Percentiles rank a stretch among this genome's conserved stretches.
Conservation (phyloP, 2,797 vertebrate genomes). For the Crenuchus spilurus region DNA sequence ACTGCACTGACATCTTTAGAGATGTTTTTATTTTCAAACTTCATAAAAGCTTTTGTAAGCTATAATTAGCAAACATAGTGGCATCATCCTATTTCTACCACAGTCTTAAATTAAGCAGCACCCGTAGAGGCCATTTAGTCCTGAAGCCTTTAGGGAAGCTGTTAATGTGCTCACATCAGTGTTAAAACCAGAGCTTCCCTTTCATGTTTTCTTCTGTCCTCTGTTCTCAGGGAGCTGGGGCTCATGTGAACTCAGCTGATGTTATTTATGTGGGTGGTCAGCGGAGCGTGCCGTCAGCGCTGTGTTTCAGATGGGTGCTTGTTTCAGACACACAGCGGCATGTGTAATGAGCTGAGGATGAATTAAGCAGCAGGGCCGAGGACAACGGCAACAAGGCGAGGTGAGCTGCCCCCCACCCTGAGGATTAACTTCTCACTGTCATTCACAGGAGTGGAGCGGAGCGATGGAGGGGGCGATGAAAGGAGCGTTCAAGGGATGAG, state of each 20-base stretch:
- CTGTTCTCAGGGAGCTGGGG: conserved; percentile 1
- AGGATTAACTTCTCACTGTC: conserved; percentile 54
- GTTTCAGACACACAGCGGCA: conserved; percentile 51
- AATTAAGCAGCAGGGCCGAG: conserved; percentile 50
- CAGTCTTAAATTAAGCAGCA: too few species aligned
- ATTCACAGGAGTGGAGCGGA: conserved; percentile 36
- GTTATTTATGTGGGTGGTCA: conserved; percentile 49
- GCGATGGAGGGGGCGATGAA: conserved; percentile 4
- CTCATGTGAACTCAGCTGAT: conserved; percentile 37
- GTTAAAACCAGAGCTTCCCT: background rate
- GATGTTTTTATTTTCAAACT: too few species aligned
- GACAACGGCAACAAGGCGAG: conserved; percentile 43
- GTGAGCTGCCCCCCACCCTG: conserved; percentile 47
- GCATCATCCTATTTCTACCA: too few species aligned
- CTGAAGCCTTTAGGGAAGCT: background rate
- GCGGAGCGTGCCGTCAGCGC: conserved; percentile 46
- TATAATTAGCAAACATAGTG: too few species aligned
- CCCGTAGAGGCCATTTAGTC: background rate
- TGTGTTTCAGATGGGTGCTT: conserved; percentile 55
- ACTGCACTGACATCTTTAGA: too few species aligned
- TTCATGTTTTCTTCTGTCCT: background rate
- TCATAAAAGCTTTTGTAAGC: too few species aligned
- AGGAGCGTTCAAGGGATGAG: conserved; percentile 10
- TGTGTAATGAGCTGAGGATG: conserved; percentile 54
- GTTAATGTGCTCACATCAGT: background rate